These are phyloP conservation scores for Entelurus aequoreus DNA, from an alignment of 2,113 vertebrate genomes.

Conservation along the genomic window DNA sequence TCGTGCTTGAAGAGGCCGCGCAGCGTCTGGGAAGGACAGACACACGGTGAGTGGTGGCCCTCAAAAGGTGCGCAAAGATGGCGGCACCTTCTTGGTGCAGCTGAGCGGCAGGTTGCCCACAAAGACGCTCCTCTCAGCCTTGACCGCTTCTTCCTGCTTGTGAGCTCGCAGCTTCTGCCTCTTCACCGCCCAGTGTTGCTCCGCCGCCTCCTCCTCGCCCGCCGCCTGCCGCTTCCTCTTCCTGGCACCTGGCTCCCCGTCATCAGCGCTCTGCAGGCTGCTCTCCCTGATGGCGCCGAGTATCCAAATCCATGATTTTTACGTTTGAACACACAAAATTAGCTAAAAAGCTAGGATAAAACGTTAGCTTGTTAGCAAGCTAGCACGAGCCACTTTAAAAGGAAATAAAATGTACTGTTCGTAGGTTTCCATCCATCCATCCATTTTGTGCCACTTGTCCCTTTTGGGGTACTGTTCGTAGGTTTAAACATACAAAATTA, in stretches of 20 bases:
- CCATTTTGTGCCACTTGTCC: too few species aligned
- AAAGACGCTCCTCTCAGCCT: conserved; percentile 73
- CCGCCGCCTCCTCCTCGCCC: neutral
- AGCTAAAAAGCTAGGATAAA: too few species aligned
- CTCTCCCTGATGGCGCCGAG: conserved; percentile 69
- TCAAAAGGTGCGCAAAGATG: neutral
- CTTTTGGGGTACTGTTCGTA: too few species aligned
- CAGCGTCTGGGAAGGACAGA: conserved; percentile 69
- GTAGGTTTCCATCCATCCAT: too few species aligned
- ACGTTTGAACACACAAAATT: too few species aligned
- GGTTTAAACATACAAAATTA: too few species aligned
- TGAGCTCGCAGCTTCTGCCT: conserved; percentile 30
- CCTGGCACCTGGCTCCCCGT: conserved; percentile 51
- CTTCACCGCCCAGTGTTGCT: conserved; percentile 37
- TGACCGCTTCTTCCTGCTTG: conserved; percentile 20
- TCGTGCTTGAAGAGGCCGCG: conserved; percentile 79
- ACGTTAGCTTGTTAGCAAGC: too few species aligned
- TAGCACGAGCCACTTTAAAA: too few species aligned
- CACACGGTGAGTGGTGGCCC: neutral
- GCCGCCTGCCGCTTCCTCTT: conserved; percentile 46
- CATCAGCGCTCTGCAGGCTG: conserved; percentile 74
- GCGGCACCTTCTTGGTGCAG: conserved; percentile 78
- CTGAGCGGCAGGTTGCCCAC: conserved; percentile 85
- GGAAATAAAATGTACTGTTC: too few species aligned
- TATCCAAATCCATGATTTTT: too few species aligned